Percentiles rank a stretch among this genome's conserved stretches.
phyloP scores from a whole-genome alignment of 2,113 vertebrate genomes.

The Cheilinus undulatus region DNA sequence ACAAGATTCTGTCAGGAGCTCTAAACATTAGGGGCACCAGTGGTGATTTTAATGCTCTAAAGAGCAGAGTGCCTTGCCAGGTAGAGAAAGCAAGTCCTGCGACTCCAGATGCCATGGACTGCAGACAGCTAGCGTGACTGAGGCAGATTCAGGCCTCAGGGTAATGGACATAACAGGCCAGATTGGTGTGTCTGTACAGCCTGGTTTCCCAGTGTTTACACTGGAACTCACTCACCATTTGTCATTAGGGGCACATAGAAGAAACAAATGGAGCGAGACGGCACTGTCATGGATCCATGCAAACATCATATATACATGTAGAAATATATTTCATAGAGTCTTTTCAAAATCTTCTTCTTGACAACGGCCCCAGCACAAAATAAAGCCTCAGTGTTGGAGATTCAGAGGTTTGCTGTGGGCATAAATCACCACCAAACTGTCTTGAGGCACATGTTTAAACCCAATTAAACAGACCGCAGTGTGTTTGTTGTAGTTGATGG shows the following conservation, averaged over 20 bases:
- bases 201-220: slow-evolving; percentile 76
- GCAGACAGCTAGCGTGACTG: slow-evolving; percentile 70
- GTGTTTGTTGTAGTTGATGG: slow-evolving; percentile 31
- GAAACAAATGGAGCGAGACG: slow-evolving; percentile 52
- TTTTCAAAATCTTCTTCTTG: slow-evolving; percentile 35
- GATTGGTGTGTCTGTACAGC: slow-evolving; percentile 68
- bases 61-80: slow-evolving; percentile 36
- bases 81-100: slow-evolving; percentile 30
- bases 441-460: slow-evolving; percentile 26
- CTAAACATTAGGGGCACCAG: slow-evolving; percentile 20
- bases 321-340: slow-evolving; percentile 24
- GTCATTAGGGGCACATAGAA: slow-evolving; percentile 68
- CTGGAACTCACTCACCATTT: slow-evolving; percentile 82
- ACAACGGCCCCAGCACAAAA: slow-evolving; percentile 35
- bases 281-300: slow-evolving; percentile 66
- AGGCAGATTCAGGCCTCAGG: slow-evolving; percentile 77
- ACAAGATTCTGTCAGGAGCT: slow-evolving; percentile 41
- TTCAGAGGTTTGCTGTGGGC: slow-evolving; percentile 12
- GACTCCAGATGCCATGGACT: slow-evolving; percentile 29
- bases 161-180: slow-evolving; percentile 75
- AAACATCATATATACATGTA: slow-evolving; percentile 52
- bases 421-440: slow-evolving; percentile 40
- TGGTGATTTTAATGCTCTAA: slow-evolving; percentile 38
- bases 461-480: slow-evolving; percentile 36
- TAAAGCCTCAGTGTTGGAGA: slow-evolving; percentile 41